These are phyloP conservation scores for Chlorodrepanis virens DNA, from an alignment of 2,113 vertebrate species.

Conservation along the genomic window DNA sequence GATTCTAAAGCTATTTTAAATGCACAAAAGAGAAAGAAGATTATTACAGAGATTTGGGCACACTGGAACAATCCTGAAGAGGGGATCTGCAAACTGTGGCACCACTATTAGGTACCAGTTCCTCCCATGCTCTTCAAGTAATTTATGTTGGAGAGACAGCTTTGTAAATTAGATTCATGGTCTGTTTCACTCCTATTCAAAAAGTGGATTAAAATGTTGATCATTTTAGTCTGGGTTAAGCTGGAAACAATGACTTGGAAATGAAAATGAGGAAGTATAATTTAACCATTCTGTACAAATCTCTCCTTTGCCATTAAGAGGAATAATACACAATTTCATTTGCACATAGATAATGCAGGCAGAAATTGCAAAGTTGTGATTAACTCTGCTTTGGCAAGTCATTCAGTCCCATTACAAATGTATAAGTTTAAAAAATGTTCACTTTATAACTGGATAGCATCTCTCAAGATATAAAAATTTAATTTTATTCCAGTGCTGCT, in stretches of 20 bases:
- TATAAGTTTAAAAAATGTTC: constrained; percentile 62
- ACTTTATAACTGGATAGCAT: constrained; percentile 70
- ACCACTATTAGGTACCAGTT: neutral
- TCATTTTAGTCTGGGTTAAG: constrained; percentile 53
- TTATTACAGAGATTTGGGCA: neutral
- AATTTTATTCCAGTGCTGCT: constrained; percentile 63
- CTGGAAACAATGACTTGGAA: constrained; percentile 58
- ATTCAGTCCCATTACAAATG: constrained; percentile 60
- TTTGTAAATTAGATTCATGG: constrained; percentile 68
- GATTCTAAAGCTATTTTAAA: neutral
- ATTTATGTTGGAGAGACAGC: constrained; percentile 33
- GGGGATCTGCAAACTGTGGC: neutral
- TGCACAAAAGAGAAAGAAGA: neutral
- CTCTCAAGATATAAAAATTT: constrained; percentile 69
- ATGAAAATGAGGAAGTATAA: constrained; percentile 56
- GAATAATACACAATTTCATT: constrained; percentile 60
- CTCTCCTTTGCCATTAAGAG: constrained; percentile 43
- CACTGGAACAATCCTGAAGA: neutral
- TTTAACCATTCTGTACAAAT: constrained; percentile 57
- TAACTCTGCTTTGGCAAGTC: constrained; percentile 57
- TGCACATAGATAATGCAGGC: constrained; percentile 41
- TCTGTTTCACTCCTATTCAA: constrained; percentile 55
- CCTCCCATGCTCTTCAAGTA: constrained; percentile 2
- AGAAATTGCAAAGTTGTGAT: constrained; percentile 60
- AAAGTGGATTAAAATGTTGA: constrained; percentile 70